Base-by-base conservation (phyloP, 1,140 invertebrate species). In the Radopholus similis region DNA sequence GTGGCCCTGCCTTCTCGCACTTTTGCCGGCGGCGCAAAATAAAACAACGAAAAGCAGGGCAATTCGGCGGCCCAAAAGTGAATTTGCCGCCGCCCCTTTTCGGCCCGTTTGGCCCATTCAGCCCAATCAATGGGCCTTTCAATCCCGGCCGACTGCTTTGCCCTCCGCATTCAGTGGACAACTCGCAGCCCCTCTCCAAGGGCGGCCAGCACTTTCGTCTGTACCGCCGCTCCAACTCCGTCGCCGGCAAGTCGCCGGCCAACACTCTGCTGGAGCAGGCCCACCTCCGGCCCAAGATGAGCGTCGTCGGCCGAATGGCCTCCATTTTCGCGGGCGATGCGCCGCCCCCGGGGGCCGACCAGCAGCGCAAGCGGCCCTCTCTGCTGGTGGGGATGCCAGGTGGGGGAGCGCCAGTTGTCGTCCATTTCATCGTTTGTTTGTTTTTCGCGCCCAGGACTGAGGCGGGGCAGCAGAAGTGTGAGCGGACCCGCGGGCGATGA, bases 261-360 rank as follows among this genome's bases (percentile, higher is more conserved):
- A 2, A 15, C 42, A 44, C 57, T 15, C 26, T 28, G 11, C 18
- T 59, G 34, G 11, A 26, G 13, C 35, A 58, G 35, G 11, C 40
- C 40, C 35, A 58, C 34, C 40, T 47, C 15, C 42, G 49, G 32
- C 40, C 58, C n/a, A 62, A 62, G 30, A 62, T 62, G 58, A 47
- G 40, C 44, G 40, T 62, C 3, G 21, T 62, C 9, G 58, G 58
- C 15, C 42, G 58, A 47, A 23, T 62, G 58, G 58, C 58, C 4
- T 62, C 58, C 13, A 35, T 62, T 62, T 62, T 62, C 30, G 58
- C 44, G 21, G 32, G 34, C 34, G 58, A 49, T 47, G 40, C 13
- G 21, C 47, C 8, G 23, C 47, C 47, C 9, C 47, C 47, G 47
- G n/a, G 23, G 47, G 47, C 47, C 23, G 21, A n/a, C n/a, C n/a